Conservation (phyloP, 2,888 invertebrate species). For the Nomada lathburiana region DNA sequence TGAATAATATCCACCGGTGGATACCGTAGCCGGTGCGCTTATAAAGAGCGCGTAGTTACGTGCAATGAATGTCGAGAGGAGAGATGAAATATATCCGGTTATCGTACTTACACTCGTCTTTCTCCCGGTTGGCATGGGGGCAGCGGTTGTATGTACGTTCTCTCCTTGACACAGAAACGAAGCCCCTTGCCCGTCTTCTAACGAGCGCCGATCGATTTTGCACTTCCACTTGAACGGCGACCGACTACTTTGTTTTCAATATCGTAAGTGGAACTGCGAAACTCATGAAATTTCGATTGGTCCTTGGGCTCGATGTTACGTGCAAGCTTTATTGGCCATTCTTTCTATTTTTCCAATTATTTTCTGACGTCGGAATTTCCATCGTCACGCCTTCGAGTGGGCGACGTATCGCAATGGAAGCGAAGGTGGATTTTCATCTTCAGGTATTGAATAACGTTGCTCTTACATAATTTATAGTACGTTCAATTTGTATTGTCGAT, state of each 20-base stretch:
- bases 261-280: constrained; percentile 29
- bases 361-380: no score
- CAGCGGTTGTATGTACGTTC: neutral
- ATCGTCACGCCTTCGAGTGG: neutral
- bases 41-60: constrained; percentile 67
- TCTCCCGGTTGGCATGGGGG: constrained; percentile 15
- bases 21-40: constrained; percentile 57
- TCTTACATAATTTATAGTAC: no score
- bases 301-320: neutral
- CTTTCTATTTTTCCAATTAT: neutral
- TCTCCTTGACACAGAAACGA: constrained; percentile 46
- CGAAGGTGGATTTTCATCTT: neutral
- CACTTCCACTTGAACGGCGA: neutral
- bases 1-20: constrained; percentile 66
- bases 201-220: constrained; percentile 45
- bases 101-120: constrained; percentile 55
- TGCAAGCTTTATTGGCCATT: neutral
- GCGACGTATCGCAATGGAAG: neutral
- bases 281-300: constrained; percentile 26
- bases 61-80: constrained; percentile 66
- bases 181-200: constrained; percentile 20
- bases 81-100: constrained; percentile 67
- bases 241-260: constrained; percentile 39
- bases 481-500: no score
- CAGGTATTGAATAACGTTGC: neutral